Evolutionary conservation across 1,140 invertebrate genomes (phyloP).

Genomic region (Armadillidium nasatum): DNA sequence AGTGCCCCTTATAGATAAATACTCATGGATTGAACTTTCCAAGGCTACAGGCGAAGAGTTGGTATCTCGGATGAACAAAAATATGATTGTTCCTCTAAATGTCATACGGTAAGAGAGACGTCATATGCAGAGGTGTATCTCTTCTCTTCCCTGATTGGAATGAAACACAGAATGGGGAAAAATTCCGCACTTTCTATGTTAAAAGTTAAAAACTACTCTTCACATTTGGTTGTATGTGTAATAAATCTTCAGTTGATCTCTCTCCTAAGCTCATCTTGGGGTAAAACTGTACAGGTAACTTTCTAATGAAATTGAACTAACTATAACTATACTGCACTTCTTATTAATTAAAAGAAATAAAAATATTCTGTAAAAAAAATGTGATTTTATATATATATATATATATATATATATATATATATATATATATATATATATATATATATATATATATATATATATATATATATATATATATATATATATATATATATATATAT

Average conservation of each 20-base stretch:
- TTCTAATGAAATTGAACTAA: background rate
- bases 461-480: slow-evolving; percentile 12
- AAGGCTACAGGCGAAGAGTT: slow-evolving; percentile 64
- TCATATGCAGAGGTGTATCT: background rate
- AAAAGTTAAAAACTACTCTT: background rate
- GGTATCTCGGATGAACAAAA: slow-evolving; percentile 62
- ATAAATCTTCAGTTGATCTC: background rate
- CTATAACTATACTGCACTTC: background rate
- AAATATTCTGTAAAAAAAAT: background rate
- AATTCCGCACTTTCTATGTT: background rate
- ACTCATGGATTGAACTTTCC: slow-evolving; percentile 76
- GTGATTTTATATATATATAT: background rate
- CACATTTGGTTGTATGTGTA: background rate
- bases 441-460: slow-evolving; percentile 3
- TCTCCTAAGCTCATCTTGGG: background rate
- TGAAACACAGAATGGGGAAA: background rate
- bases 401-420: background rate
- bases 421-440: background rate
- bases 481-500: background rate
- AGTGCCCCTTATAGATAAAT: slow-evolving; percentile 74
- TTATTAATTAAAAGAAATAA: background rate
- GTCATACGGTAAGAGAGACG: slow-evolving; percentile 63
- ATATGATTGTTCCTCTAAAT: slow-evolving; percentile 71
- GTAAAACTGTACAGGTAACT: slow-evolving; percentile 3
- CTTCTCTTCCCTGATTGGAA: slow-evolving; percentile 2